These are phyloP conservation scores for Neosilurus mollespiculum DNA, from an alignment of 2,797 vertebrate species.

Conservation along the genomic window DNA sequence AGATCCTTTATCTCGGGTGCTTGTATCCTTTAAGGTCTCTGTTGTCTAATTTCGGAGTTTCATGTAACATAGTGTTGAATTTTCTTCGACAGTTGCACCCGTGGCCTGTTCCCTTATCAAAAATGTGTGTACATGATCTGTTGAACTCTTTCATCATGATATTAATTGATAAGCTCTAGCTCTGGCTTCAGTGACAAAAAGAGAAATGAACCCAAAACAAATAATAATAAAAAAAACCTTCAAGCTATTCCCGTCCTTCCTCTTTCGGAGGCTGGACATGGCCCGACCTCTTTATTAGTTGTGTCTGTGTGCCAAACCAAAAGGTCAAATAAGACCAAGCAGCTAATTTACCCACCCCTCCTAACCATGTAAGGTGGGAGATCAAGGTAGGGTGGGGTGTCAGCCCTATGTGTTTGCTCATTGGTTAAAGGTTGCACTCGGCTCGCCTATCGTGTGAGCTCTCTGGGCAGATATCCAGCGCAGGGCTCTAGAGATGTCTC, in stretches of 20 bases:
- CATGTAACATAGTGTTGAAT: neutral
- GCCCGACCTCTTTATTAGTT: constrained; percentile 8
- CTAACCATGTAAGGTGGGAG: constrained; percentile 28
- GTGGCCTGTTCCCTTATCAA: neutral
- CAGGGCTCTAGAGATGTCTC: constrained; percentile 39
- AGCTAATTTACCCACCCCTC: constrained; percentile 22
- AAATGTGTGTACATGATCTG: constrained; percentile 18
- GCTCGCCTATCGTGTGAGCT: constrained; percentile 51
- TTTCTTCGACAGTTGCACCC: constrained; percentile 24
- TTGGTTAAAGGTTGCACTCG: constrained; percentile 44
- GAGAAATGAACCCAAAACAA: constrained; percentile 20
- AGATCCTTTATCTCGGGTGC: neutral
- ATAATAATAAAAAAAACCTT: neutral
- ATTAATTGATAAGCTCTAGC: constrained; percentile 16
- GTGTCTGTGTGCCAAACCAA: constrained; percentile 26
- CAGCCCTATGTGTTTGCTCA: constrained; percentile 41
- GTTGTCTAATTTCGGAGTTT: constrained; percentile 11
- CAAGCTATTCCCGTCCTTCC: neutral
- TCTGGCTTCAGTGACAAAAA: neutral
- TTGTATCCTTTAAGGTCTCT: neutral
- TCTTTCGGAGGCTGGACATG: neutral
- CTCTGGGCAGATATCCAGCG: constrained; percentile 44
- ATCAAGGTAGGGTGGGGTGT: constrained; percentile 53
- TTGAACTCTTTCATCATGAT: constrained; percentile 22
- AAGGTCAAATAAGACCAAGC: constrained; percentile 37